Percentiles rank a stretch among this genome's conserved stretches.
These are phyloP conservation scores for Drosophila sp. DNA, from an alignment of 1,140 invertebrate species.

Conservation along the genomic window DNA sequence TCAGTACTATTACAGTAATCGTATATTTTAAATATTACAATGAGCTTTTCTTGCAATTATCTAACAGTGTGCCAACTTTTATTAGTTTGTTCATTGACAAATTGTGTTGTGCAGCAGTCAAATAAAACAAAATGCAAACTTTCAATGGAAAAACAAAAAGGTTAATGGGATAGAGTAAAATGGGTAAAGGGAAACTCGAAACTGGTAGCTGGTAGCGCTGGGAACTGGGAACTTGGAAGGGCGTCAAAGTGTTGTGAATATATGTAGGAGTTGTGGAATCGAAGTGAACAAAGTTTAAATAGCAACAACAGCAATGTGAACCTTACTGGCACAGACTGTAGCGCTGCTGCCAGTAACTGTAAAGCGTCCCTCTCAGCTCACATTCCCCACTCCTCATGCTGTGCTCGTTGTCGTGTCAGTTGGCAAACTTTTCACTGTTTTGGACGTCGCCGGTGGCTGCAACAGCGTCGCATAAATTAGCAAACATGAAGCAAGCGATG, in stretches of 20 bases:
- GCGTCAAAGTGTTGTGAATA: conserved; percentile 58
- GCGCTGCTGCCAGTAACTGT: no score
- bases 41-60: neutral
- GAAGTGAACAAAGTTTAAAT: conserved; percentile 66
- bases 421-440: conserved; percentile 62
- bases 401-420: conserved; percentile 36
- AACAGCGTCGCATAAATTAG: conserved; percentile 74
- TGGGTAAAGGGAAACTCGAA: conserved; percentile 4
- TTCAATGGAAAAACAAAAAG: neutral
- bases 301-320: conserved; percentile 56
- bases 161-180: neutral
- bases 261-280: conserved; percentile 33
- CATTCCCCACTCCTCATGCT: neutral
- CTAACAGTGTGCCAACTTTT: conserved; percentile 47
- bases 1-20: no score
- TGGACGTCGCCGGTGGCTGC: conserved; percentile 60
- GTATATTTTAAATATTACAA: neutral
- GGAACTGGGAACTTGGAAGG: conserved; percentile 10
- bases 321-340: conserved; percentile 25
- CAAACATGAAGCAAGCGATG: conserved; percentile 66
- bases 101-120: conserved; percentile 46
- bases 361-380: neutral
- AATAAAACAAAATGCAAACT: conserved; percentile 51
- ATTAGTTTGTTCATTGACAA: conserved; percentile 61
- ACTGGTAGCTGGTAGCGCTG: neutral